These are phyloP conservation scores for Cottoperca gobio DNA, from an alignment of 2,797 vertebrate genomes.

Conservation along the genomic window DNA sequence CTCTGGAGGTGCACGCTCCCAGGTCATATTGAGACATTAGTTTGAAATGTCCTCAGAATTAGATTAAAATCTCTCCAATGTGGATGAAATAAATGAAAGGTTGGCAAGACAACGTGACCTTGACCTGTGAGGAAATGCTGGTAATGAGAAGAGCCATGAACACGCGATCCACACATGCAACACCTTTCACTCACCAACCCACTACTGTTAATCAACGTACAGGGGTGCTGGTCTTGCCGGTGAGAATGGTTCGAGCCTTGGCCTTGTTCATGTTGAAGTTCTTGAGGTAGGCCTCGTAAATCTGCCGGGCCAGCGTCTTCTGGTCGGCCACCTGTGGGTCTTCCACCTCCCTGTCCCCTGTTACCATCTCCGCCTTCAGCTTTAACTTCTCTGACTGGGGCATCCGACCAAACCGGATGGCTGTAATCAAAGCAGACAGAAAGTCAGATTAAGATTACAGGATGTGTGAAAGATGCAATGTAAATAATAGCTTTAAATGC, in stretches of 20 bases:
- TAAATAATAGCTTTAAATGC: background rate
- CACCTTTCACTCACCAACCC: constrained; percentile 58
- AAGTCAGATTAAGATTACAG: constrained; percentile 2
- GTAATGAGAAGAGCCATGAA: background rate
- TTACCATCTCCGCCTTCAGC: constrained; percentile 95
- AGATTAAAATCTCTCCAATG: constrained; percentile 25
- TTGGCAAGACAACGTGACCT: constrained; percentile 40
- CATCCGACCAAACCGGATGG: constrained; percentile 99
- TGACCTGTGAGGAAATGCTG: constrained; percentile 48
- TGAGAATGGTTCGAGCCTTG: constrained; percentile 95
- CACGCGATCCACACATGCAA: constrained; percentile 4
- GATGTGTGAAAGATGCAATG: background rate
- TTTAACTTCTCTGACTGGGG: constrained; percentile 97
- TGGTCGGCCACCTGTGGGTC: constrained; percentile 91
- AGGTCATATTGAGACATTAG: constrained; percentile 60
- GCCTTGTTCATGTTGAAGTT: constrained; percentile 99
- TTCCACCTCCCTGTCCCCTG: constrained; percentile 87
- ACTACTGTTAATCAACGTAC: constrained; percentile 84
- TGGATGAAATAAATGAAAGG: constrained; percentile 31
- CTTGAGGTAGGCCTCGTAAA: constrained; percentile 97
- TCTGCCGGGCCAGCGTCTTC: constrained; percentile 93
- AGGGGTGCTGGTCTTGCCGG: constrained; percentile 93
- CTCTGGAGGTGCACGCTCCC: constrained; percentile 34
- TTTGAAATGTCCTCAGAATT: constrained; percentile 22
- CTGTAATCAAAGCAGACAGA: constrained; percentile 74